Percentiles rank a stretch among this genome's conserved stretches.
Evolutionary conservation across 2,888 invertebrate species (phyloP).

Genomic region (Leptura quadrifasciata): DNA sequence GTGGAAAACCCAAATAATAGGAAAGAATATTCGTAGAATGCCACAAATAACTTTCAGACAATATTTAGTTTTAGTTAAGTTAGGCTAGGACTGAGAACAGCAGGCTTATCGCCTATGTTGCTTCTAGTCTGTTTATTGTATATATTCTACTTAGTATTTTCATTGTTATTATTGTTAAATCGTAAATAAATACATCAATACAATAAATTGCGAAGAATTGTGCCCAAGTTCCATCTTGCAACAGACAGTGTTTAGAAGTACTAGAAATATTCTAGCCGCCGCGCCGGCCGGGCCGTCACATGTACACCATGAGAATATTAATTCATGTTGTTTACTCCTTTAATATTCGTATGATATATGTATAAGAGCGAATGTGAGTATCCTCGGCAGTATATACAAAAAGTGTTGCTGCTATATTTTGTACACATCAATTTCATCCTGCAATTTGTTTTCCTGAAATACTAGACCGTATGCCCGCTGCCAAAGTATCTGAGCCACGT

Average conservation of each 20-base stretch:
- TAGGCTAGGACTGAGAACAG: too few relatives aligned
- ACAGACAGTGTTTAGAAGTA: not conserved
- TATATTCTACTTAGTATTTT: too few relatives aligned
- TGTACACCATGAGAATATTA: not conserved
- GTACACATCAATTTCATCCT: not conserved
- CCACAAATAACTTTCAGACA: too few relatives aligned
- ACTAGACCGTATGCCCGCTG: constrained; percentile 5
- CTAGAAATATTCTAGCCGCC: not conserved
- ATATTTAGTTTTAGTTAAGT: too few relatives aligned
- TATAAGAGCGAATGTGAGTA: not conserved
- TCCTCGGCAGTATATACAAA: not conserved
- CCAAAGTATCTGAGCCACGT: constrained; percentile 45
- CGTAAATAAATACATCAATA: too few relatives aligned
- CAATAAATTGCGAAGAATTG: too few relatives aligned
- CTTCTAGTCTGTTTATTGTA: too few relatives aligned
- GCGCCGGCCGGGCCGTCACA: too few relatives aligned
- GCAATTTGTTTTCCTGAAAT: constrained; percentile 4
- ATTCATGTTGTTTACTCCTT: not conserved
- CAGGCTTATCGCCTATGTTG: too few relatives aligned
- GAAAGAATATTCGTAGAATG: too few relatives aligned
- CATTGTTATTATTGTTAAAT: too few relatives aligned
- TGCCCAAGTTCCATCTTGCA: not conserved
- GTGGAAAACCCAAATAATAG: too few relatives aligned
- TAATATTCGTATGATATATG: not conserved
- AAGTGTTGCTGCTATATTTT: constrained; percentile 1